A percentile compares a stretch with the other conserved stretches of the same genome.
phyloP scores from a whole-genome alignment of 2,888 invertebrate species.

The Leptogaster cylindrica region DNA sequence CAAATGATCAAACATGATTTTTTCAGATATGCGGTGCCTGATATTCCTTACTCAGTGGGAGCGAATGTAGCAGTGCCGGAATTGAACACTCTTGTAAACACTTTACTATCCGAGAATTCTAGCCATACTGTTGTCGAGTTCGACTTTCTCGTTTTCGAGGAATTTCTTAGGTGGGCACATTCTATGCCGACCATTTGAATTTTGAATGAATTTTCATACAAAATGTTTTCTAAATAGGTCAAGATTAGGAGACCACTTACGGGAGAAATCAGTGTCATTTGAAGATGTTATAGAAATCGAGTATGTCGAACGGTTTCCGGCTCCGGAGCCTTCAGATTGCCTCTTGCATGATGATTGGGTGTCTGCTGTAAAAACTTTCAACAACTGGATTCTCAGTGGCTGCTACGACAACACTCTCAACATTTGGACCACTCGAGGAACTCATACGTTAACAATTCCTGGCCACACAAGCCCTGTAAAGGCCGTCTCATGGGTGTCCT shows the following conservation, averaged over 20 bases:
- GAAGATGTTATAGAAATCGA: slow-evolving; percentile 90
- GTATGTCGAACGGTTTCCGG: slow-evolving; percentile 87
- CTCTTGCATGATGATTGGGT: slow-evolving; percentile 98
- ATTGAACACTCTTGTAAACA: slow-evolving; percentile 80
- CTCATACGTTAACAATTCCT: slow-evolving; percentile 81
- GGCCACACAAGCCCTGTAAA: slow-evolving; percentile 89
- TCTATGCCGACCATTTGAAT: slow-evolving; percentile 51
- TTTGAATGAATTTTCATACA: not conserved
- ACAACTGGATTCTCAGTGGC: slow-evolving; percentile 85
- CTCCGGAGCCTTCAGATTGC: slow-evolving; percentile 91
- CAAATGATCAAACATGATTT: not conserved
- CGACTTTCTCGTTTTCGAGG: slow-evolving; percentile 87
- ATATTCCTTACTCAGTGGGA: slow-evolving; percentile 83
- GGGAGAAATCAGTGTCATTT: slow-evolving; percentile 75
- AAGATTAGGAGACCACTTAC: slow-evolving; percentile 74
- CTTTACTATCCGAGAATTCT: slow-evolving; percentile 70
- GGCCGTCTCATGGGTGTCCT: slow-evolving; percentile 84
- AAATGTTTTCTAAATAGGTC: slow-evolving; percentile 47
- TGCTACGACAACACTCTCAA: slow-evolving; percentile 93
- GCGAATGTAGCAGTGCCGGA: slow-evolving; percentile 72
- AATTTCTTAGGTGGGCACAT: slow-evolving; percentile 74
- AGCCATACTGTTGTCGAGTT: slow-evolving; percentile 69
- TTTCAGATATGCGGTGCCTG: slow-evolving; percentile 83
- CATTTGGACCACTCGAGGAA: slow-evolving; percentile 87
- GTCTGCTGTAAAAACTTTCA: slow-evolving; percentile 77